A percentile compares a stretch with the other conserved stretches of the same genome.
phyloP scores from a whole-genome alignment of 2,797 vertebrate species.

The Kryptolebias ocellatus region DNA sequence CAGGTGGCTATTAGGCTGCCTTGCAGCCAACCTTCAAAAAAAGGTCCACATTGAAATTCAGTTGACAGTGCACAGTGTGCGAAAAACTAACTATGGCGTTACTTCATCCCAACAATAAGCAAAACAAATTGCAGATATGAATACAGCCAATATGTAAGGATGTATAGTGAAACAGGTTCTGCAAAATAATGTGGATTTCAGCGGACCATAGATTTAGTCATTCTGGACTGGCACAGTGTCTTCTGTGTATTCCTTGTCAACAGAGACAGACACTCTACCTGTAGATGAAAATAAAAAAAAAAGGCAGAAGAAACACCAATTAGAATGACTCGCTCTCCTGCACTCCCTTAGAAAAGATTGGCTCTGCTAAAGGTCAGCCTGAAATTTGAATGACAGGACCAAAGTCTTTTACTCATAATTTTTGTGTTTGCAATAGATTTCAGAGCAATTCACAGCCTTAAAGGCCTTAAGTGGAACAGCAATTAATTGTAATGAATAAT shows the following conservation, averaged over 20 bases:
- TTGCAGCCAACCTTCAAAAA: slow-evolving; percentile 74
- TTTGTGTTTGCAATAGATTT: slow-evolving; percentile 99
- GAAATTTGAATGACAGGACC: slow-evolving; percentile 99
- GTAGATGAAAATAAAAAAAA: slow-evolving; percentile 82
- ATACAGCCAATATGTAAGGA: slow-evolving; percentile 46
- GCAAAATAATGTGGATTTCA: slow-evolving; percentile 72
- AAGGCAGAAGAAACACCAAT: slow-evolving; percentile 90
- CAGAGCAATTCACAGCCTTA: slow-evolving; percentile 99
- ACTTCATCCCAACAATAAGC: slow-evolving; percentile 59
- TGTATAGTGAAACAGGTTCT: slow-evolving; percentile 38
- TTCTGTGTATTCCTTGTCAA: slow-evolving; percentile 82
- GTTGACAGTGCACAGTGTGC: slow-evolving; percentile 72
- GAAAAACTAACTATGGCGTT: slow-evolving; percentile 66
- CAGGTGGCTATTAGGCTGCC: slow-evolving; percentile 80
- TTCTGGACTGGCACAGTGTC: slow-evolving; percentile 77
- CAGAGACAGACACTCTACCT: slow-evolving; percentile 90
- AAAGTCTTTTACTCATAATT: slow-evolving; percentile 99
- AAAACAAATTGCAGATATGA: slow-evolving; percentile 67
- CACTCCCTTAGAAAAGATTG: slow-evolving; percentile 95
- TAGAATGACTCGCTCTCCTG: slow-evolving; percentile 96
- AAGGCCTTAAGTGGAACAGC: slow-evolving; percentile 99
- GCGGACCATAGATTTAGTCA: slow-evolving; percentile 84
- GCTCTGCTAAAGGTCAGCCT: slow-evolving; percentile 99
- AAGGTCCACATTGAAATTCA: slow-evolving; percentile 77
- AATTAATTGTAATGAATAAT: slow-evolving; percentile 99